Conservation (phyloP, 2,113 vertebrate genomes). For the Solea senegalensis region DNA sequence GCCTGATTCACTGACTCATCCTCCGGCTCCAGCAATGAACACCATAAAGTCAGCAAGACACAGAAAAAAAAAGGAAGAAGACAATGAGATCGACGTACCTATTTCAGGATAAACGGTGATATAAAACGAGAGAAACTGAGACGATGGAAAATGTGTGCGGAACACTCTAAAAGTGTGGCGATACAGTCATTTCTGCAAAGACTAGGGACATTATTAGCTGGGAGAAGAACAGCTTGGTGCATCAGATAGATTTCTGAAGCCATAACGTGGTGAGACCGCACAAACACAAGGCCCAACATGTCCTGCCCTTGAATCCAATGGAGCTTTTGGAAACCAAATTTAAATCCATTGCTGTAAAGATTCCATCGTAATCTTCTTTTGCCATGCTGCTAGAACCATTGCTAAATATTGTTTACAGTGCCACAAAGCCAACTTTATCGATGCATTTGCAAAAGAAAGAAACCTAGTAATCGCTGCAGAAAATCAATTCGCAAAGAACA, state of each 20-base stretch:
- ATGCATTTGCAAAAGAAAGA: too few relatives aligned
- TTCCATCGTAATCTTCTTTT: too few relatives aligned
- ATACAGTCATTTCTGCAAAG: not conserved
- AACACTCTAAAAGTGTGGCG: not conserved
- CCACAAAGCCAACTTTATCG: too few relatives aligned
- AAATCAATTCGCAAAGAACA: too few relatives aligned
- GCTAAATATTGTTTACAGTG: too few relatives aligned
- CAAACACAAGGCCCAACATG: not conserved
- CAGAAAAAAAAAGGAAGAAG: not conserved
- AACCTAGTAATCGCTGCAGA: too few relatives aligned
- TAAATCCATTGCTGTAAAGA: too few relatives aligned
- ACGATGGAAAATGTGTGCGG: conserved; percentile 8
- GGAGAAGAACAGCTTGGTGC: not conserved
- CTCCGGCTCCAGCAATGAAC: conserved; percentile 20
- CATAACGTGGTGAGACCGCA: too few relatives aligned
- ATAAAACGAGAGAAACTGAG: conserved; percentile 16
- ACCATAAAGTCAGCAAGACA: conserved; percentile 17
- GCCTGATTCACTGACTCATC: conserved; percentile 46
- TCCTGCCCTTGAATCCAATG: too few relatives aligned
- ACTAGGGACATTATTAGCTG: not conserved
- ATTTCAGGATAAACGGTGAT: conserved; percentile 25
- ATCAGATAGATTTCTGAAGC: not conserved
- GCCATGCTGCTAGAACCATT: too few relatives aligned
- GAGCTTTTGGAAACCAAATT: too few relatives aligned
- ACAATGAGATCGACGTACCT: not conserved